Evolutionary conservation across 1,140 invertebrate species (phyloP).

Genomic region (Trichomalopsis sarcophagae): DNA sequence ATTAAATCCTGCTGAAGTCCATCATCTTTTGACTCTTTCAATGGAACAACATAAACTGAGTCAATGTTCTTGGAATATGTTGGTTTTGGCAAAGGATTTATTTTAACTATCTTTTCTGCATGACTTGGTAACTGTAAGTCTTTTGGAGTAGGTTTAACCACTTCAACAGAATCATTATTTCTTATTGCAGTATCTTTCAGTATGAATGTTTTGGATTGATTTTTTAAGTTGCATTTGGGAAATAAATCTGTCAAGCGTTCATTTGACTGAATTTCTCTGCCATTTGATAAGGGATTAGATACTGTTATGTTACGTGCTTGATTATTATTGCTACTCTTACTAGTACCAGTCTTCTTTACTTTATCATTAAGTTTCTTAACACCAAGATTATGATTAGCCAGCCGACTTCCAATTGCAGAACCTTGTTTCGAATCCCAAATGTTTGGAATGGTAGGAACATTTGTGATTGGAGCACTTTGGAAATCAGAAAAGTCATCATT

Average conservation of each 20-base stretch:
- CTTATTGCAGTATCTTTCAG: constrained; percentile 73
- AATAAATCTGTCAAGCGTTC: constrained; percentile 67
- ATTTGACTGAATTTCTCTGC: constrained; percentile 52
- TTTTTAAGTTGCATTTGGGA: constrained; percentile 71
- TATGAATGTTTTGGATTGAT: constrained; percentile 70
- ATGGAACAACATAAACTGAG: constrained; percentile 51
- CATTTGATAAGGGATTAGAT: constrained; percentile 48
- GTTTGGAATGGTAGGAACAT: constrained; percentile 57
- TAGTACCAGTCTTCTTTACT: constrained; percentile 60
- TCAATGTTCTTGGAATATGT: constrained; percentile 44
- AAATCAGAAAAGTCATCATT: constrained; percentile 79
- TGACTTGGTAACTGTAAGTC: constrained; percentile 45
- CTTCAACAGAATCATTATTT: constrained; percentile 62
- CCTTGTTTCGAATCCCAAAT: constrained; percentile 69
- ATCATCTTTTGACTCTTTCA: constrained; percentile 54
- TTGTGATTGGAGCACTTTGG: constrained; percentile 73
- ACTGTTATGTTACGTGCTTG: constrained; percentile 35
- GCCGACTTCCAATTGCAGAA: constrained; percentile 74
- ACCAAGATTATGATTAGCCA: constrained; percentile 76
- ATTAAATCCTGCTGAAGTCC: constrained; percentile 65
- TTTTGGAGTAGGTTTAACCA: constrained; percentile 44
- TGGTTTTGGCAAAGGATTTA: constrained; percentile 50
- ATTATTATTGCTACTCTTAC: constrained; percentile 56
- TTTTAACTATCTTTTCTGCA: constrained; percentile 54
- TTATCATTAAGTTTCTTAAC: constrained; percentile 68